A percentile compares a stretch with the other conserved stretches of the same genome.
Evolutionary conservation across 2,888 invertebrate genomes (phyloP).

Genomic region (Empis livida): DNA sequence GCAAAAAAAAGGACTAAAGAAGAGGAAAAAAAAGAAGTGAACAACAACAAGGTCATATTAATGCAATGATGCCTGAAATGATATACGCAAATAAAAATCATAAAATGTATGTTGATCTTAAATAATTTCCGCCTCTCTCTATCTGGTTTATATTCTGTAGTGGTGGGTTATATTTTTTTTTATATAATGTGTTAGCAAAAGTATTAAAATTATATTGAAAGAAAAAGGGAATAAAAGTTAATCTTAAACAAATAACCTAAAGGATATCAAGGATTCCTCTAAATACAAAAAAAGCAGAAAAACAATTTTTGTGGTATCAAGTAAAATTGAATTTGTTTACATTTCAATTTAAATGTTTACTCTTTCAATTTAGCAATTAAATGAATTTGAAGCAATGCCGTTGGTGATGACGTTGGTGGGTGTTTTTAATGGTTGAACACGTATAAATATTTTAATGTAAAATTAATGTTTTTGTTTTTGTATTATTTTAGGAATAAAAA

Average conservation of each 20-base stretch:
- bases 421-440: background rate
- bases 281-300: no score
- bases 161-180: no score
- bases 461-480: no score
- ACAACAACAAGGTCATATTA: background rate
- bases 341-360: constrained; percentile 12
- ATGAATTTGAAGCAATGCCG: background rate
- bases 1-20: no score
- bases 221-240: constrained; percentile 14
- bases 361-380: constrained; percentile 11
- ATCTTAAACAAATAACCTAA: constrained; percentile 19
- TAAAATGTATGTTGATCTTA: background rate
- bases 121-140: no score
- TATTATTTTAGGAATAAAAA: no score
- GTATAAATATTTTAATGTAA: background rate
- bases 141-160: no score
- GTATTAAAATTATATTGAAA: background rate
- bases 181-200: no score
- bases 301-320: background rate
- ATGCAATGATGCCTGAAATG: no score
- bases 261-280: constrained; percentile 8
- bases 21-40: background rate
- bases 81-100: no score
- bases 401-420: background rate
- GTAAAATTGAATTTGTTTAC: constrained; percentile 9